A percentile compares a stretch with the other conserved stretches of the same genome.
These are phyloP conservation scores for Mesorhabditis spiculigera DNA, from an alignment of 2,888 invertebrate species.

Conservation along the genomic window DNA sequence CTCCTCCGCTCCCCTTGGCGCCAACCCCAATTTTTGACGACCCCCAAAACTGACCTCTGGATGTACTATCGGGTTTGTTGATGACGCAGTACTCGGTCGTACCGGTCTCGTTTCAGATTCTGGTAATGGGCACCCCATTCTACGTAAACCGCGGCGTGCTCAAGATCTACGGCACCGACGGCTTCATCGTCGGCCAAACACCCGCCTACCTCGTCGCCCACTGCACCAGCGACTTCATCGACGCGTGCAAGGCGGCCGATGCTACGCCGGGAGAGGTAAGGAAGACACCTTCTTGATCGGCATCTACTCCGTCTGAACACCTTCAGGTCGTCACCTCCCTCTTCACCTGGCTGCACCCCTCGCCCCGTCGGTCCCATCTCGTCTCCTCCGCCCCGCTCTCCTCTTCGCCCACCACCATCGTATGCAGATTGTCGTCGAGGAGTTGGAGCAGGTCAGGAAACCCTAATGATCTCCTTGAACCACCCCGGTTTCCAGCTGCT, in stretches of 20 bases:
- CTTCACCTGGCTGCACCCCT: constrained; percentile 29
- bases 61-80: neutral
- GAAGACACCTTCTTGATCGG: neutral
- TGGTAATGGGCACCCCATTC: constrained; percentile 24
- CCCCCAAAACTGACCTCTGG: neutral
- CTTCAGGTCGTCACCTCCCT: constrained; percentile 29
- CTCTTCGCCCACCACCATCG: constrained; percentile 36
- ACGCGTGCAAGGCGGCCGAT: constrained; percentile 21
- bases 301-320: neutral
- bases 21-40: neutral
- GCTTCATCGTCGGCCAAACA: constrained; percentile 24
- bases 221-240: constrained; percentile 28
- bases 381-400: constrained; percentile 36
- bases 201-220: constrained; percentile 27
- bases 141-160: constrained; percentile 39
- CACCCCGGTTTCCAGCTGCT: constrained; percentile 10
- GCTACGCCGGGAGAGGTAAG: constrained; percentile 24
- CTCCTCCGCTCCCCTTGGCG: neutral
- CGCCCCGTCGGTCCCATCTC: constrained; percentile 23
- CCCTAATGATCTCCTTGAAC: neutral
- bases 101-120: neutral
- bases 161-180: constrained; percentile 24
- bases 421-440: constrained; percentile 32
- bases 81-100: neutral
- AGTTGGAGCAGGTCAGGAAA: constrained; percentile 21